Conservation (phyloP, 2,113 vertebrate genomes). For the Crotalus horridus region DNA sequence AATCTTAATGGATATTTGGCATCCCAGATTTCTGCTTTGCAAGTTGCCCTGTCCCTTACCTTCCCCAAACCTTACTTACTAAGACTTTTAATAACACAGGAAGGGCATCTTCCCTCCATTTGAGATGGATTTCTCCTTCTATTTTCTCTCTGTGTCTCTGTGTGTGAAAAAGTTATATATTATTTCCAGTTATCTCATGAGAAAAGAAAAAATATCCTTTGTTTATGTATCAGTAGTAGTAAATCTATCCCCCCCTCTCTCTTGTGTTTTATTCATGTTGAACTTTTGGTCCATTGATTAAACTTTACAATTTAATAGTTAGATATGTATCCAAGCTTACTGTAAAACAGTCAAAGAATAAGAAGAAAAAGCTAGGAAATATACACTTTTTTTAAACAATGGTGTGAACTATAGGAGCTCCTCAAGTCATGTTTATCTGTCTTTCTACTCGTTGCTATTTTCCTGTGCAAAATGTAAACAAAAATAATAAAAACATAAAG, state of each 20-base stretch:
- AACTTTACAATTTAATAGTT: background rate
- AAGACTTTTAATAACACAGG: conserved; percentile 60
- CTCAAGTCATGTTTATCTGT: too few relatives aligned
- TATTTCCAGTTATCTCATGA: too few relatives aligned
- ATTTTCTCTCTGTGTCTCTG: too few relatives aligned
- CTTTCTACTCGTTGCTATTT: background rate
- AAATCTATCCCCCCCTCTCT: too few relatives aligned
- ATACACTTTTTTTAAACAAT: background rate
- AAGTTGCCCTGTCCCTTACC: conserved; percentile 35
- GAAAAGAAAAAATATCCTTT: too few relatives aligned
- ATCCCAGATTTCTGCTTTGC: conserved; percentile 41
- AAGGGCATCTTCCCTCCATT: background rate
- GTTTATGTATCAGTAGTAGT: too few relatives aligned
- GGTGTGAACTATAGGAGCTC: background rate
- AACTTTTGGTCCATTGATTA: background rate
- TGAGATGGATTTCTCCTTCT: background rate
- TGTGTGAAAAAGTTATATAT: too few relatives aligned
- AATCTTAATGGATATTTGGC: conserved; percentile 32
- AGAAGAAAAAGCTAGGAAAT: background rate
- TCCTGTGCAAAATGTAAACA: background rate
- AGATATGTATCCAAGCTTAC: background rate
- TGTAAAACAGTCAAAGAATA: background rate
- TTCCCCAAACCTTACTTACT: conserved; percentile 45
- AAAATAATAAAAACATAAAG: background rate
- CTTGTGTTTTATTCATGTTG: background rate